Evolutionary conservation across 2,797 vertebrate species (phyloP).

Genomic region (Melanotaenia maccullochi): DNA sequence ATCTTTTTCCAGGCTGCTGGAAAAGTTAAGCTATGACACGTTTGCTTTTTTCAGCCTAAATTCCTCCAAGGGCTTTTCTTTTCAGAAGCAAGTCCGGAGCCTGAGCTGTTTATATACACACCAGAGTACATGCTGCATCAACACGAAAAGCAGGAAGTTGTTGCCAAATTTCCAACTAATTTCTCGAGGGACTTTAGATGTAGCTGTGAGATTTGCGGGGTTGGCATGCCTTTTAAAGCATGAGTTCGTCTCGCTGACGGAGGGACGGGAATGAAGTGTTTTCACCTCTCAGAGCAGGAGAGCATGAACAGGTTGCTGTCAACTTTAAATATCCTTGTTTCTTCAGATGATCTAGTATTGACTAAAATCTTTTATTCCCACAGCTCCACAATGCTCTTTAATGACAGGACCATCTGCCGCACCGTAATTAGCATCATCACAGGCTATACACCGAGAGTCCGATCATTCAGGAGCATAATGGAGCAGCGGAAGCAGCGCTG

Average conservation of each 20-base stretch:
- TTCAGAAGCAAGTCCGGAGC: neutral
- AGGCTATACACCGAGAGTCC: constrained; percentile 34
- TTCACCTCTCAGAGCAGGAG: constrained; percentile 19
- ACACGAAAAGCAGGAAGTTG: constrained; percentile 30
- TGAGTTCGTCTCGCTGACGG: constrained; percentile 3
- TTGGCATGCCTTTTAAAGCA: constrained; percentile 29
- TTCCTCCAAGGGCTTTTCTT: neutral
- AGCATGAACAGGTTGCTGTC: constrained; percentile 11
- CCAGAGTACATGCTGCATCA: constrained; percentile 30
- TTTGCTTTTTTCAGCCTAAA: neutral
- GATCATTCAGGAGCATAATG: constrained; percentile 42
- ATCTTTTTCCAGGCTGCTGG: constrained; percentile 5
- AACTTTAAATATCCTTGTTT: neutral
- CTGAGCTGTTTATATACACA: constrained; percentile 42
- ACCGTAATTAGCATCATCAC: constrained; percentile 25
- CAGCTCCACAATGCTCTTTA: constrained; percentile 25
- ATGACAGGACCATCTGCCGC: constrained; percentile 34
- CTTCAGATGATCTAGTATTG: neutral
- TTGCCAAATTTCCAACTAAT: constrained; percentile 35
- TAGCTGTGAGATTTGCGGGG: constrained; percentile 29
- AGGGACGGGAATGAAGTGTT: neutral
- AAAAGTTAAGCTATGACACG: constrained; percentile 42
- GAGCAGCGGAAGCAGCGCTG: constrained; percentile 26
- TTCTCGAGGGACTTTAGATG: constrained; percentile 25
- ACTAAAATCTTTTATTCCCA: constrained; percentile 22